A percentile compares a stretch with the other conserved stretches of the same genome.
phyloP scores from a whole-genome alignment of 2,888 invertebrate species.

The Melanostoma scalare region DNA sequence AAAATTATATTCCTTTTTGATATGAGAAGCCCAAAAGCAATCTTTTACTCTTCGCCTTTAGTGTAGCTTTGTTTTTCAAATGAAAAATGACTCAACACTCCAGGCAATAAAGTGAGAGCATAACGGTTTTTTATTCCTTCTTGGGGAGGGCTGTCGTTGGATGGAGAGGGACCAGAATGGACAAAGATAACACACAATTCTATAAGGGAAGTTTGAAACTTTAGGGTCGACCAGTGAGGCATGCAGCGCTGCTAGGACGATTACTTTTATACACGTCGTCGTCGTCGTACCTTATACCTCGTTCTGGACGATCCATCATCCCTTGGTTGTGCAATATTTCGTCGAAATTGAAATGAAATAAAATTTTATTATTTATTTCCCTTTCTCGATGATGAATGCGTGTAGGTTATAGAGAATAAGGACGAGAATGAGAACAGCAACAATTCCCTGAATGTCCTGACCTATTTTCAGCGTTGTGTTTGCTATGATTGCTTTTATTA shows the following conservation, averaged over 20 bases:
- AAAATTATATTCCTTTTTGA: background rate
- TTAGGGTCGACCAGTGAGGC: slow-evolving; percentile 42
- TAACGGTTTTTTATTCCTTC: slow-evolving; percentile 39
- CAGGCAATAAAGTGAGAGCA: slow-evolving; percentile 64
- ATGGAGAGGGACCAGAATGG: background rate
- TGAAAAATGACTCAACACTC: slow-evolving; percentile 69
- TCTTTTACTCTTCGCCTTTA: slow-evolving; percentile 36
- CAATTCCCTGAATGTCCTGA: slow-evolving; percentile 48
- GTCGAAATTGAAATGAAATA: slow-evolving; percentile 70
- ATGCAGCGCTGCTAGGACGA: slow-evolving; percentile 19
- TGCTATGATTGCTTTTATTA: slow-evolving; percentile 66
- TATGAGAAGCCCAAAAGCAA: slow-evolving; percentile 21
- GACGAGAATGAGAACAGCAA: background rate
- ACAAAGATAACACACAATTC: slow-evolving; percentile 42
- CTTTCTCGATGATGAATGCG: slow-evolving; percentile 38
- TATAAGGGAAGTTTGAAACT: background rate
- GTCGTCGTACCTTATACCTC: background rate
- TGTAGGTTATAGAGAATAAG: background rate
- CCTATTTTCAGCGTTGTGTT: slow-evolving; percentile 54
- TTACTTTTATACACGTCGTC: slow-evolving; percentile 23
- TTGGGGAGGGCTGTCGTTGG: background rate
- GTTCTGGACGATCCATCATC: slow-evolving; percentile 54
- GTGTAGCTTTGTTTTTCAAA: slow-evolving; percentile 26
- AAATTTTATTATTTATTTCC: slow-evolving; percentile 68
- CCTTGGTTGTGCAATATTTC: slow-evolving; percentile 62